These are phyloP conservation scores for Odocoileus virginianus DNA, from an alignment of 2,113 vertebrate species.

Conservation along the genomic window DNA sequence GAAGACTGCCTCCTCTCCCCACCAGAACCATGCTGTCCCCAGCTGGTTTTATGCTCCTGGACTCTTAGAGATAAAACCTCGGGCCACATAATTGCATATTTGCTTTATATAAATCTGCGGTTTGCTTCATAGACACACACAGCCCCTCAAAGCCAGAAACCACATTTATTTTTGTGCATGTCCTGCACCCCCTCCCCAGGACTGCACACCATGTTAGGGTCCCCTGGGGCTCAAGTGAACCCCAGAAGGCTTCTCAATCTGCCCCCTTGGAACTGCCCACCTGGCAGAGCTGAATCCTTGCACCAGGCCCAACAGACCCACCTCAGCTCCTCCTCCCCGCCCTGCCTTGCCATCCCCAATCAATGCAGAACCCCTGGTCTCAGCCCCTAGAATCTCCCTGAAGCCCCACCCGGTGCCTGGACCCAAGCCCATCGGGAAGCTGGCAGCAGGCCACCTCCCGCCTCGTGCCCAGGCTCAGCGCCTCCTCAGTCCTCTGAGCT, in stretches of 20 bases:
- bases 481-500: not conserved
- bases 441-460: not conserved
- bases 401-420: rapidly evolving
- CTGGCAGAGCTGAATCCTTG: not conserved
- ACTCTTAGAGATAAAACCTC: no score
- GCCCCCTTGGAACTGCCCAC: not conserved
- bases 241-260: not conserved
- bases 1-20: not conserved
- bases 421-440: not conserved
- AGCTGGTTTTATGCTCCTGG: not conserved
- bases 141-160: not conserved
- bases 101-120: not conserved
- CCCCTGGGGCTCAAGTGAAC: not conserved
- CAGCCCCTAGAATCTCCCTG: not conserved
- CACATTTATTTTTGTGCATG: not conserved
- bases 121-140: not conserved
- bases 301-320: not conserved
- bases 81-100: not conserved
- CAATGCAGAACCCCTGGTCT: not conserved
- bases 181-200: not conserved
- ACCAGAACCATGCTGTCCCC: rapidly evolving
- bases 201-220: not conserved
- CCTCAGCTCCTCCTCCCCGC: not conserved
- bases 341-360: not conserved
- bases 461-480: not conserved